Percentiles rank a stretch among this genome's conserved stretches.
phyloP scores from a whole-genome alignment of 2,888 invertebrate species.

The Dasypogon diadema region DNA sequence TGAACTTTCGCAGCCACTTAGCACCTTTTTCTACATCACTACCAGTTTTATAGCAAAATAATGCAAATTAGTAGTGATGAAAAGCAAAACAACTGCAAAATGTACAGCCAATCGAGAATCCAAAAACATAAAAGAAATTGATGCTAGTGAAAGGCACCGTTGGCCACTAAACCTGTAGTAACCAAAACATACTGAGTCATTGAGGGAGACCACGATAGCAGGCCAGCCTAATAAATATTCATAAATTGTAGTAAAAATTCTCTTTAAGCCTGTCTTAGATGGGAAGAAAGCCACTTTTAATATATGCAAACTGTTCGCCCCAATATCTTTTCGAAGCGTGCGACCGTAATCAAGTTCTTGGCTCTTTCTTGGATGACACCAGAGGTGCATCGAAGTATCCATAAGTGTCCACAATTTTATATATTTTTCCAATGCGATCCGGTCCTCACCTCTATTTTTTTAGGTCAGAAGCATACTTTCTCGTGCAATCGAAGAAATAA shows the following conservation, averaged over 20 bases:
- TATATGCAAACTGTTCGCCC: background rate
- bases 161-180: too few species aligned
- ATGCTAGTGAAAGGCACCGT: background rate
- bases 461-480: background rate
- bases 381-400: too few species aligned
- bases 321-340: background rate
- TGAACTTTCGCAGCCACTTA: too few species aligned
- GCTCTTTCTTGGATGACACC: background rate
- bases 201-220: too few species aligned
- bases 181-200: too few species aligned
- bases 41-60: too few species aligned
- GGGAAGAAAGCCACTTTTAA: background rate
- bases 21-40: too few species aligned
- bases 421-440: too few species aligned
- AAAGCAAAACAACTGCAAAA: too few species aligned
- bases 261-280: background rate
- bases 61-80: too few species aligned
- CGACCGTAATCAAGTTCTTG: constrained; percentile 12
- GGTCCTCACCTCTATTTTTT: background rate
- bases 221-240: background rate
- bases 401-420: too few species aligned
- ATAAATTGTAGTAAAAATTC: background rate
- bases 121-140: background rate
- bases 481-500: background rate
- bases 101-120: background rate